These are phyloP conservation scores for Hyles euphorbiae DNA, from an alignment of 1,140 invertebrate species.

Conservation along the genomic window DNA sequence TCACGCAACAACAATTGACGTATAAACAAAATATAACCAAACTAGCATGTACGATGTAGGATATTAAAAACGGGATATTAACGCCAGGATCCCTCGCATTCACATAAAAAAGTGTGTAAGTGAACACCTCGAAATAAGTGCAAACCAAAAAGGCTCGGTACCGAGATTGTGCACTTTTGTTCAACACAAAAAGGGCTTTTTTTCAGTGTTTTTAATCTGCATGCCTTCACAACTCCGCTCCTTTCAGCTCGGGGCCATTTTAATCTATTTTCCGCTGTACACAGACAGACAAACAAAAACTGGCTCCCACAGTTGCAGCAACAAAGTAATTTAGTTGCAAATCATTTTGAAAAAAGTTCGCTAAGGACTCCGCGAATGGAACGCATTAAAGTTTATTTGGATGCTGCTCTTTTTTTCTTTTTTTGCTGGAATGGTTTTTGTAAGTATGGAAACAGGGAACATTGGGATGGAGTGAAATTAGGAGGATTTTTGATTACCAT, in stretches of 20 bases:
- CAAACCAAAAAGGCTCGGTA: constrained; percentile 18
- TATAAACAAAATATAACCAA: too few species aligned
- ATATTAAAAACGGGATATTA: neutral
- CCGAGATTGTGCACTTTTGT: constrained; percentile 40
- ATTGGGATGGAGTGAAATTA: too few species aligned
- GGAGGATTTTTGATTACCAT: too few species aligned
- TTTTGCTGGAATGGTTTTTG: too few species aligned
- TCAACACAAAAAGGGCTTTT: constrained; percentile 40
- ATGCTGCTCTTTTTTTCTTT: too few species aligned
- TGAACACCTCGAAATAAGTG: neutral
- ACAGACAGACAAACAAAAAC: constrained; percentile 49
- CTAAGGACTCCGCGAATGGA: too few species aligned
- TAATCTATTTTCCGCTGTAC: constrained; percentile 58
- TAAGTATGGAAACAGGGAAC: too few species aligned
- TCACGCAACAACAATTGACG: too few species aligned
- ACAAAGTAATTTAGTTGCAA: constrained; percentile 48
- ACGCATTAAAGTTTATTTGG: too few species aligned
- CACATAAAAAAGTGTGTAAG: neutral
- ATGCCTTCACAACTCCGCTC: constrained; percentile 50
- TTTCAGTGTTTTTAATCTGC: constrained; percentile 58
- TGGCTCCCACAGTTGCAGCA: constrained; percentile 26
- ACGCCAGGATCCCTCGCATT: too few species aligned
- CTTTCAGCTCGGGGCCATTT: constrained; percentile 56
- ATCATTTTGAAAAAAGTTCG: constrained; percentile 11
- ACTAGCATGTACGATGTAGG: neutral